Base-by-base conservation (phyloP, 1,140 invertebrate genomes). In the Caenorhabditis brenneri region DNA sequence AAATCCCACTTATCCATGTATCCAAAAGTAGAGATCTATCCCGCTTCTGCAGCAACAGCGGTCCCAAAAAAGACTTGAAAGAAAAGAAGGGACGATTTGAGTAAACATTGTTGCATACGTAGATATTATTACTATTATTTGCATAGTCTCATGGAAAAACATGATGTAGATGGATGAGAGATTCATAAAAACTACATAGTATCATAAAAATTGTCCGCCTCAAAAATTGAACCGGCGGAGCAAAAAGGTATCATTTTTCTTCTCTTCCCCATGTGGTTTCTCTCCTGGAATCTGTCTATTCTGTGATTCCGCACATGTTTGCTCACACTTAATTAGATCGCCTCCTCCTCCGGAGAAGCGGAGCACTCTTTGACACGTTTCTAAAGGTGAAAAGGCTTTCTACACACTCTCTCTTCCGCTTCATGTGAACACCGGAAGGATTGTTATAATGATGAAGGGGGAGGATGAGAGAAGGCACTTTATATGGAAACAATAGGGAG, bases 351-450 rank as follows among this genome's bases (percentile, higher is more conserved):
- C n/a, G n/a, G 5, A 12, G 39, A 6, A 5, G 39, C 5, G 12
- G 39, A 39, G 36, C 65, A 74, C 65, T 74, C 65, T 74, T 74
- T 46, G 65, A 74, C 65, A 74, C 65, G 36, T 74, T 42, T 74
- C 65, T 39, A 74, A 19, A 74, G 65, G 65, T 74, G 65, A 74
- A 31, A 24, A 31, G 53, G 24, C 12, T 58, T 24, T 12, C n/a
- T n/a, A n/a, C n/a, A n/a, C n/a, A n/a, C n/a, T n/a, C n/a, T n/a
- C 65, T 74, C 65, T 74, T 74, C 65, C 65, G 65, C 65, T 74
- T 74, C 36, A 74, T 74, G 65, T 74, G 65, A 74, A 74, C 65
- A 74, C 65, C 33, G 65, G 65, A 74, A 74, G 65, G 65, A 39
- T 74, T 74, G 65, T 36, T 74, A 42, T 33, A 42, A 42, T 24